Percentiles rank a stretch among this genome's conserved stretches.
These are phyloP conservation scores for Pomacea canaliculata DNA, from an alignment of 2,888 invertebrate species.

Conservation along the genomic window DNA sequence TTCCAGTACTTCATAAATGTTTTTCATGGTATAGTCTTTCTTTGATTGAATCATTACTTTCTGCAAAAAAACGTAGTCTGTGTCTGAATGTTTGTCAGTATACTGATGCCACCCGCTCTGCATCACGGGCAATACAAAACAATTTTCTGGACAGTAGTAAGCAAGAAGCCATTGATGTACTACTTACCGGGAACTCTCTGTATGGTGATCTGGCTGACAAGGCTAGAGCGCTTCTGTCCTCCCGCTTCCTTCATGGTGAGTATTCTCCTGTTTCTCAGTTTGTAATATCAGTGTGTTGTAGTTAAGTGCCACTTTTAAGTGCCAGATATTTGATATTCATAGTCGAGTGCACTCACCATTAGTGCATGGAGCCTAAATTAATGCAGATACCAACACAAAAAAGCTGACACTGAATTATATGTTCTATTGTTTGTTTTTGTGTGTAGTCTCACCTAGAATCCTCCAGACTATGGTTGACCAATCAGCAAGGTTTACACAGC, in stretches of 20 bases:
- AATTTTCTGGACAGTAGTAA: slow-evolving; percentile 91
- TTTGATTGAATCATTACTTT: too few relatives aligned
- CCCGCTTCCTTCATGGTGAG: slow-evolving; percentile 61
- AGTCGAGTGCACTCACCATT: too few relatives aligned
- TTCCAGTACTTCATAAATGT: too few relatives aligned
- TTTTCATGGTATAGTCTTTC: too few relatives aligned
- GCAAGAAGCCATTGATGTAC: slow-evolving; percentile 97
- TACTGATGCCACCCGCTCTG: slow-evolving; percentile 97
- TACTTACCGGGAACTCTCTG: slow-evolving; percentile 90
- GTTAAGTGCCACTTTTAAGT: too few relatives aligned
- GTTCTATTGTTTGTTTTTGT: too few relatives aligned
- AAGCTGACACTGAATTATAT: too few relatives aligned
- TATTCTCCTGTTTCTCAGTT: slow-evolving; percentile 61
- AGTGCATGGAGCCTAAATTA: too few relatives aligned
- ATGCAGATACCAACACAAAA: too few relatives aligned
- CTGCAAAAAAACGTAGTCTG: too few relatives aligned
- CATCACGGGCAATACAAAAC: slow-evolving; percentile 98
- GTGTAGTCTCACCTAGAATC: slow-evolving; percentile 56
- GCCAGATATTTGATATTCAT: too few relatives aligned
- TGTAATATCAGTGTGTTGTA: too few relatives aligned
- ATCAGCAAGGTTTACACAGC: slow-evolving; percentile 59
- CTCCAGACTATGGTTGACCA: slow-evolving; percentile 53
- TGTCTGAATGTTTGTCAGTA: slow-evolving; percentile 72
- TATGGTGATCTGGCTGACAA: slow-evolving; percentile 93
- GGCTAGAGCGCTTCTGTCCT: slow-evolving; percentile 75